Base-by-base conservation (phyloP, 2,797 vertebrate species). In the Streptopelia turtur region DNA sequence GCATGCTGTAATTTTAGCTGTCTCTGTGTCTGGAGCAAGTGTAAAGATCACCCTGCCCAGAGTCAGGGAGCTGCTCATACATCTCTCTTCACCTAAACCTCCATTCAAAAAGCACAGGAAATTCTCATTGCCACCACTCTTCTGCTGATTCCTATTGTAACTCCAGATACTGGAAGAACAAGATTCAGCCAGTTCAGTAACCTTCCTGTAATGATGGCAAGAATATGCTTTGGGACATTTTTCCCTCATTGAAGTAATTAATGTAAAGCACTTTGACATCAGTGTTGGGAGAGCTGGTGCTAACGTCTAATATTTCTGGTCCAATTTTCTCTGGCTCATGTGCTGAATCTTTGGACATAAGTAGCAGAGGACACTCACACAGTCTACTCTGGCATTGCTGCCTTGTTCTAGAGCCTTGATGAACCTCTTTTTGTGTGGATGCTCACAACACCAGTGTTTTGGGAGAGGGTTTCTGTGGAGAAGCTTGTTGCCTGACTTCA, bases 51-150 rank as follows among this genome's bases (percentile, higher is more conserved):
- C 16, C 14, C 31, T 41, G 17, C 8, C 14, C 11, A 17, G 9
- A 83, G 37, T 10, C 9, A 35, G 45, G 14, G n/a, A 70, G 9
- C 16, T 80, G 92, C 98, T 99, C 86, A 97, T 97, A 89, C 98
- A 96, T 64, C 97, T 98, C 23, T 98, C 98, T 97, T 96, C 97
- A 13, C 98, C 98, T 82, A 99, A 60, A 92, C 98, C 9, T 95
- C 97, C 4, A 2, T 98, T 98, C 57, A 98, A 98, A 75, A 97
- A 98, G 91, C 98, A 98, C 71, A 97, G 98, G 77, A 98, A 98
- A 89, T 99, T 98, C 83, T 98, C 97, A 39, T 98, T 98, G 98
- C 35, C 52, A 45, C 17, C 17, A 16, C 22, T 82, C 21, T 66
- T 83, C 53, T 53, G 31, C 64, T 81, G 47, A 50, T 78, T 85